Evolutionary conservation across 2,888 invertebrate genomes (phyloP).

Genomic region (Athrips mouffetella): DNA sequence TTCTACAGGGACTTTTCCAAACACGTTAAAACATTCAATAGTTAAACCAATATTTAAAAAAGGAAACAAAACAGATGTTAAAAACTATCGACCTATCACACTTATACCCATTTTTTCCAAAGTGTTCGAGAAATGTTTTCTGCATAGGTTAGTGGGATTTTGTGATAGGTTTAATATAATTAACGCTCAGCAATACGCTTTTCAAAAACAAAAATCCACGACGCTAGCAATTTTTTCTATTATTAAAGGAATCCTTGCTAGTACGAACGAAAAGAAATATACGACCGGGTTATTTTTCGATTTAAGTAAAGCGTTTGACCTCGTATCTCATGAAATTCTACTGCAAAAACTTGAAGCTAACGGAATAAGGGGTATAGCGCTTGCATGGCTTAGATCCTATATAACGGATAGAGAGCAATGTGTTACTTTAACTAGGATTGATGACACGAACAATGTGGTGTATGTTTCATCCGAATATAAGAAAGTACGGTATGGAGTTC

Average conservation of each 20-base stretch:
- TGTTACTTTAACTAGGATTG: background rate
- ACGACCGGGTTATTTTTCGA: background rate
- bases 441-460: background rate
- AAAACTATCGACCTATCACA: conserved; percentile 20
- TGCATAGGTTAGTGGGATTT: background rate
- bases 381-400: background rate
- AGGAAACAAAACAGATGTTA: conserved; percentile 2
- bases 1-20: too few species aligned
- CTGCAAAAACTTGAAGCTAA: background rate
- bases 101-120: conserved; percentile 21
- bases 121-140: conserved; percentile 14
- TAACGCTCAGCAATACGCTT: background rate
- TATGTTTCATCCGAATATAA: background rate
- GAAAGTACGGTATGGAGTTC: background rate
- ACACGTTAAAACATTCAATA: too few species aligned
- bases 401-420: background rate
- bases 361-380: background rate
- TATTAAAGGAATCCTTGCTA: background rate
- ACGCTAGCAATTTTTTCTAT: background rate
- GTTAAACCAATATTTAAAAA: conserved; percentile 23
- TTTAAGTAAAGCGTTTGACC: background rate
- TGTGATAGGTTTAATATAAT: background rate
- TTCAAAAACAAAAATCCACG: background rate
- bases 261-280: background rate
- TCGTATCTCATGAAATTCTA: background rate